Base-by-base conservation (phyloP, 2,113 vertebrate species). In the Fulmarus glacialis region DNA sequence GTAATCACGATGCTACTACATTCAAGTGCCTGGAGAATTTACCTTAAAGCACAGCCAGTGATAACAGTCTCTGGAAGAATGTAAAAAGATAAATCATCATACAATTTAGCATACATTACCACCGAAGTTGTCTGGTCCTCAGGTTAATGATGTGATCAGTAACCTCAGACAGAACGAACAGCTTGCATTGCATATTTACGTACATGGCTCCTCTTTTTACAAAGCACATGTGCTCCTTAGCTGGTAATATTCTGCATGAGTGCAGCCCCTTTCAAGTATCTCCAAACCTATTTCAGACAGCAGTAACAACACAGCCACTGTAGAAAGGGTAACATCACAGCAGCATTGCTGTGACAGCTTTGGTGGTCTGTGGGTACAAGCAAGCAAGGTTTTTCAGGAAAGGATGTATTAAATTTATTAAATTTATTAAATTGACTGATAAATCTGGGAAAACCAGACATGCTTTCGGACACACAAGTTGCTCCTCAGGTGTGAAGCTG, bases 131-230 rank as follows among this genome's bases (percentile, higher is more conserved):
- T 90, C 86, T 85, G 71, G 67, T 92, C 75, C 68, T 73, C 60
- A 64, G 92, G 95, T 95, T 94, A 90, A 94, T 62, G 36, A 74
- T 79, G 75, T 74, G 72, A 95, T 74, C 75, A 72, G 82, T 48
- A 92, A 81, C 30, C 83, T 92, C 74, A 77, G 42, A 42, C 34
- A 83, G 83, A 96, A 72, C 0, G 4, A 96, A 77, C 81, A 89
- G 89, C 89, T 91, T 87, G 81, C 60, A 34, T 30, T 48, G 38
- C 62, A 56, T 63, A 93, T 93, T 93, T 89, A 77, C 67, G 1
- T 88, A 82, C 34, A 38, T 34, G 15, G 26, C 24, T 94, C 48
- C 55, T 73, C 62, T 73, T 83, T 50, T 32, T 91, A 89, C 70
- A 89, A 74, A 84, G 89, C 68, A 87, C 38, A 59, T 12, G 60